Base-by-base conservation (phyloP, 2,888 invertebrate genomes). In the Tridacna gigas region DNA sequence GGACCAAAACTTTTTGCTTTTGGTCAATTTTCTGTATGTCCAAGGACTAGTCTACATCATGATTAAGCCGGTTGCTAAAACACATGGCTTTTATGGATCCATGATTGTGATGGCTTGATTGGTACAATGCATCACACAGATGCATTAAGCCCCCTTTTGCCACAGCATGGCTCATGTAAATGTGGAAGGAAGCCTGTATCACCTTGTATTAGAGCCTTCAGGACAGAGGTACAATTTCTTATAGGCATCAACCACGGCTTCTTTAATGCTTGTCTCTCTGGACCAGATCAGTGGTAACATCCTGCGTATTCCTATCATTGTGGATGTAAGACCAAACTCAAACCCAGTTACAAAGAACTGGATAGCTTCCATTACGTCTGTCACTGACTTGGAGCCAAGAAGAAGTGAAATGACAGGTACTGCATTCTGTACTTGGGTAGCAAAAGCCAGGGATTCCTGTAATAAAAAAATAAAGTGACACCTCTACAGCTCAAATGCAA, bases 341-440 rank as follows among this genome's bases (percentile, higher is more conserved):
- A 97, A 75, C 96, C 93, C 92, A 12, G 97, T 96, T 0, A 97
- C 97, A 90, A 99, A 97, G 94, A 98, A 98, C 82, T 97, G 97
- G 45, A 99, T 97, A 0, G 98, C 97, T 94, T 98, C 99, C 77
- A 97, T 96, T 20, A 98, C 97, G 94, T 98, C 98, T 0, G 97
- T 96, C 7, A 97, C 96, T 84, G 93, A 95, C 82, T 95, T 94
- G 3, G 95, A 95, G 28, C 94, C 93, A 18, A 98, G 95, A 92
- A 98, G 95, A 26, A 97, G 96, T 88, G 97, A 96, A 82, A 98
- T 96, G n/a, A 97, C 95, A 0, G 96, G 96, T 79, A 97, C 95
- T 12, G 96, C 95, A 22, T 94, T 93, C 86, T 96, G 96, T 22
- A 96, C 93, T 76, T 95, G 95, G 25, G 93, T 92, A 1, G 96